A percentile compares a stretch with the other conserved stretches of the same genome.
These are phyloP conservation scores for Euproctis similis DNA, from an alignment of 2,888 invertebrate species.

Conservation along the genomic window DNA sequence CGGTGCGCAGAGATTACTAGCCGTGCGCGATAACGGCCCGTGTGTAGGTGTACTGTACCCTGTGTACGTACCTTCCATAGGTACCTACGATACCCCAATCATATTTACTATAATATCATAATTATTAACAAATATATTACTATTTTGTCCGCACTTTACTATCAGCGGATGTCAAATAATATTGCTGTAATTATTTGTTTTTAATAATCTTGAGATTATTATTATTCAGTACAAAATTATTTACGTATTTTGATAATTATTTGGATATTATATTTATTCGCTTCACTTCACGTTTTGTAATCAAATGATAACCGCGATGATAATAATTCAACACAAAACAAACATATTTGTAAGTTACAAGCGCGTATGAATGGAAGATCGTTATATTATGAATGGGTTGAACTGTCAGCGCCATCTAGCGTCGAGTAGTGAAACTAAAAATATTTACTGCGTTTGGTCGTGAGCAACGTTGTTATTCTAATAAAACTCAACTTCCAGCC, in stretches of 20 bases:
- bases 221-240: no score
- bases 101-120: conserved; percentile 12
- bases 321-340: neutral
- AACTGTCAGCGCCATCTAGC: conserved; percentile 22
- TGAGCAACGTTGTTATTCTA: no score
- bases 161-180: no score
- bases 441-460: neutral
- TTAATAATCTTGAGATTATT: no score
- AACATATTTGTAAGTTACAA: conserved; percentile 3
- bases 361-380: conserved; percentile 10
- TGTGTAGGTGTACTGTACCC: conserved; percentile 44
- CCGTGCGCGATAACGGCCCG: conserved; percentile 25
- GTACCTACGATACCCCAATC: no score
- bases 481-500: no score
- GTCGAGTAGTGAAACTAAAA: conserved; percentile 13
- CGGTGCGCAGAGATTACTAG: conserved; percentile 47
- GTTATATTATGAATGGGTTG: conserved; percentile 3
- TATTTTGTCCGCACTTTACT: neutral
- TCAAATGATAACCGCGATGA: conserved; percentile 1
- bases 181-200: no score
- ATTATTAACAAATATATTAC: neutral
- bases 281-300: conserved; percentile 1
- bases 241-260: no score
- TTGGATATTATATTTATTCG: no score
- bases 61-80: conserved; percentile 39